Evolutionary conservation across 2,113 vertebrate species (phyloP), one percentile per base, ranked within the genome.

Genomic region (Falco punctatus): DNA sequence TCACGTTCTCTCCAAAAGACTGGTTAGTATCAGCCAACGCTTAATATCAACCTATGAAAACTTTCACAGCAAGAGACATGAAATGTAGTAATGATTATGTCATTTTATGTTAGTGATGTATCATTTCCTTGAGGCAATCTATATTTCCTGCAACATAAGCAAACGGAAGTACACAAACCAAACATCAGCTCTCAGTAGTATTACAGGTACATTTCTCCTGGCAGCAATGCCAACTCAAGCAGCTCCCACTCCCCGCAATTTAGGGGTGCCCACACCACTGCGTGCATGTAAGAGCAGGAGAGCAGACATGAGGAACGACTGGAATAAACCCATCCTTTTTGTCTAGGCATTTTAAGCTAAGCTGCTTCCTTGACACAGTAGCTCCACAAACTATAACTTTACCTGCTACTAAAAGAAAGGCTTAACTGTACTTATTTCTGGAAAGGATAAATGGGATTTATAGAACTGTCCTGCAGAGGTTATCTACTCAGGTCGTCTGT

Each of bases 121-220:
- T 32, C 4, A 32, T 8, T 92, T 71, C 57, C 65, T 27, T 30
- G 22, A 33, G 55, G 26, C 57, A 33, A 10, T 3, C 38, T 44
- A 2, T 8, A 32, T 21, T 85, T 92, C 75, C 90, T 33, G 49
- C n/a, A 89, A 51, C 70, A 54, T 0, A 22, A 38, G 22, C 55
- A 73, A 19, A 51, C 23, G 49, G 9, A 64, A n/a, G 51, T 2
- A 62, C 21, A 10, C 49, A 59, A 48, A 65, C 13, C 54, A 28
- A 82, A 54, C 70, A 26, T 2, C 14, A 10, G 0, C 42, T 42
- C 61, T 21, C 19, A 15, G 32, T 5, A 11, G 3, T 24, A 28
- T 9, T 14, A 33, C 32, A 21, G 0, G 15, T 1, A 13, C 1
- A 1, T 23, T 38, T 33, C 44, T 66, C 7, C 64, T 5, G 24